phyloP scores from a whole-genome alignment of 2,888 invertebrate species.

The Eristalis pertinax region DNA sequence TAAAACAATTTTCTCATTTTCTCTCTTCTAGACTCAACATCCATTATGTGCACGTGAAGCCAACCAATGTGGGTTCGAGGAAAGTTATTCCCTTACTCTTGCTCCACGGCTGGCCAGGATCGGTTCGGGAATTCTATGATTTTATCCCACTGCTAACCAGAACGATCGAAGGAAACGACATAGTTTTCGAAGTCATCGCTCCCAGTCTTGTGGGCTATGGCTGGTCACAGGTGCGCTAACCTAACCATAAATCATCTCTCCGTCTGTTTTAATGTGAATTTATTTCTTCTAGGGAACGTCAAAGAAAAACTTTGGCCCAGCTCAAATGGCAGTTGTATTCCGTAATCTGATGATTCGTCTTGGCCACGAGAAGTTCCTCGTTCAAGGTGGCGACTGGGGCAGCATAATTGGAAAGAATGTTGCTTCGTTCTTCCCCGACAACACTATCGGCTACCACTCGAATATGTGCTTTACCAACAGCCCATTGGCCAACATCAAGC shows the following conservation, averaged over 20 bases:
- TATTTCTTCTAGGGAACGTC: conserved; percentile 74
- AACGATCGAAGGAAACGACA: conserved; percentile 78
- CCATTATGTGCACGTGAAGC: conserved; percentile 86
- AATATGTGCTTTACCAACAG: conserved; percentile 84
- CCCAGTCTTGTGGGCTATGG: conserved; percentile 88
- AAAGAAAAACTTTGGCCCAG: conserved; percentile 78
- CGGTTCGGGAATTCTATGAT: conserved; percentile 90
- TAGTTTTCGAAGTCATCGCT: conserved; percentile 86
- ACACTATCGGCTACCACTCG: conserved; percentile 84
- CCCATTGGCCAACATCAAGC: conserved; percentile 78
- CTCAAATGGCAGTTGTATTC: conserved; percentile 84
- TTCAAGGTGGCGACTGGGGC: conserved; percentile 94
- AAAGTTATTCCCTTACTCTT: conserved; percentile 86
- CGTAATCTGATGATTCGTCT: conserved; percentile 87
- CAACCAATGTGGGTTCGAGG: conserved; percentile 82
- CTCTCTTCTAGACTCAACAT: conserved; percentile 82
- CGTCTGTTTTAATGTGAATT: not conserved
- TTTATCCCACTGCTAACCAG: conserved; percentile 86
- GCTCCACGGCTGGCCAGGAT: conserved; percentile 94
- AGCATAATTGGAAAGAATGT: conserved; percentile 85
- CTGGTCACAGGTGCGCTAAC: conserved; percentile 84
- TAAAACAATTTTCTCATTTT: not conserved
- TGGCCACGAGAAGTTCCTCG: conserved; percentile 85
- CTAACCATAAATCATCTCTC: not conserved
- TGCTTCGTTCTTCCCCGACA: conserved; percentile 85